Conservation (phyloP, 2,888 invertebrate species). For the Iphiclides podalirius region DNA sequence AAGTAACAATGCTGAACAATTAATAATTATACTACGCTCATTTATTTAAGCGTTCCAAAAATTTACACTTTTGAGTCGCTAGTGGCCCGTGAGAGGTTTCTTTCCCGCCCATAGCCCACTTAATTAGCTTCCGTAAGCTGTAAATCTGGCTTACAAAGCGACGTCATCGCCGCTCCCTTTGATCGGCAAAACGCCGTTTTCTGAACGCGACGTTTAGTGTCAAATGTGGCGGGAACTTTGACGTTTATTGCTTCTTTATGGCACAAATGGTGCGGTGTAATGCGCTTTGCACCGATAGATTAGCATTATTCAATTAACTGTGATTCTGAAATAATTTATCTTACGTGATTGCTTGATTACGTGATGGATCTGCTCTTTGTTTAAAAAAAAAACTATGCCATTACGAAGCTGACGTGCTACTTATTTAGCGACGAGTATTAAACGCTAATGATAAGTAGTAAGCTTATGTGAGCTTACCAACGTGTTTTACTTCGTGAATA, state of each 20-base stretch:
- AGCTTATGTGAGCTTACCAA: too few species aligned
- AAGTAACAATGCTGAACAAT: too few species aligned
- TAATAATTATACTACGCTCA: background rate
- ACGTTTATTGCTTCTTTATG: conserved; percentile 24
- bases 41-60: conserved; percentile 12
- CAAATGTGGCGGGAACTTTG: conserved; percentile 42
- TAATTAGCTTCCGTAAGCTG: conserved; percentile 76
- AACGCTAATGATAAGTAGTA: too few species aligned
- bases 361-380: too few species aligned
- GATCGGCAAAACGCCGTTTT: conserved; percentile 66
- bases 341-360: too few species aligned
- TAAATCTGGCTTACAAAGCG: conserved; percentile 66
- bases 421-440: too few species aligned
- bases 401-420: too few species aligned
- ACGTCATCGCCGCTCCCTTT: conserved; percentile 66
- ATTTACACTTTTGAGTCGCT: conserved; percentile 37
- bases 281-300: too few species aligned
- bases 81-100: conserved; percentile 47
- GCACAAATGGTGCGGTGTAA: conserved; percentile 1
- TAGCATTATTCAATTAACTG: too few species aligned
- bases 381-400: too few species aligned
- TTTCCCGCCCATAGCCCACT: conserved; percentile 50
- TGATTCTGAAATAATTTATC: too few species aligned
- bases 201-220: conserved; percentile 67
- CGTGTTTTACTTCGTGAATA: too few species aligned